Percentiles rank a stretch among this genome's conserved stretches.
These are phyloP conservation scores for Ameiurus melas DNA, from an alignment of 2,113 vertebrate species.

Conservation along the genomic window DNA sequence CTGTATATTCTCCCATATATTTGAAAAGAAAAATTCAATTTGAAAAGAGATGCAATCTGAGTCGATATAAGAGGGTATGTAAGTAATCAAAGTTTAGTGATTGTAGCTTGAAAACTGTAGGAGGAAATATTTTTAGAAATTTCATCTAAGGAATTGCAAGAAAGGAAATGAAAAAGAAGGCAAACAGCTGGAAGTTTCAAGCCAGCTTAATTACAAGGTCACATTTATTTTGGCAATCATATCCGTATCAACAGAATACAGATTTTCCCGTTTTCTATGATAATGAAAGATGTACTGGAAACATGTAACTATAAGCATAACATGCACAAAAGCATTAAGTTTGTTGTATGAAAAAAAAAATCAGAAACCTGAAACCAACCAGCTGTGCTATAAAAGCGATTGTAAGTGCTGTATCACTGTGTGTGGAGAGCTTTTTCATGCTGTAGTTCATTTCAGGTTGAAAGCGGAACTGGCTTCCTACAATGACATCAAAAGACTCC, in stretches of 20 bases:
- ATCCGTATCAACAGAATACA: neutral
- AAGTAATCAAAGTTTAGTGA: neutral
- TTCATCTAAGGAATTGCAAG: neutral
- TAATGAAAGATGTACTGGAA: neutral
- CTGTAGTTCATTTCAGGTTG: conserved; percentile 43
- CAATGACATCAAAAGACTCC: conserved; percentile 49
- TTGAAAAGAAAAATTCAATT: neutral
- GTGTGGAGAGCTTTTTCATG: conserved; percentile 32
- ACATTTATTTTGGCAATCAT: neutral
- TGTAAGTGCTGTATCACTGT: conserved; percentile 23
- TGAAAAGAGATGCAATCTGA: neutral
- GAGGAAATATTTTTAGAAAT: neutral
- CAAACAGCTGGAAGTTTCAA: neutral
- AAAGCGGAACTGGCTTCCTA: conserved; percentile 42
- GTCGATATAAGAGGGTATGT: neutral
- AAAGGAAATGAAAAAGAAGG: neutral
- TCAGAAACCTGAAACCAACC: conserved; percentile 43
- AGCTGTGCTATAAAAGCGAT: conserved; percentile 31
- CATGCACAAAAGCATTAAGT: neutral
- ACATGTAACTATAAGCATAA: neutral
- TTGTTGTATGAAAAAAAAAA: neutral
- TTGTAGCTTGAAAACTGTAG: neutral
- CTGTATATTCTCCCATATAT: neutral
- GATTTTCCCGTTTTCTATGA: neutral
- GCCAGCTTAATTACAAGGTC: neutral